A percentile compares a stretch with the other conserved stretches of the same genome.
phyloP scores from a whole-genome alignment of 2,888 invertebrate genomes.

The Malthinus flaveolus region DNA sequence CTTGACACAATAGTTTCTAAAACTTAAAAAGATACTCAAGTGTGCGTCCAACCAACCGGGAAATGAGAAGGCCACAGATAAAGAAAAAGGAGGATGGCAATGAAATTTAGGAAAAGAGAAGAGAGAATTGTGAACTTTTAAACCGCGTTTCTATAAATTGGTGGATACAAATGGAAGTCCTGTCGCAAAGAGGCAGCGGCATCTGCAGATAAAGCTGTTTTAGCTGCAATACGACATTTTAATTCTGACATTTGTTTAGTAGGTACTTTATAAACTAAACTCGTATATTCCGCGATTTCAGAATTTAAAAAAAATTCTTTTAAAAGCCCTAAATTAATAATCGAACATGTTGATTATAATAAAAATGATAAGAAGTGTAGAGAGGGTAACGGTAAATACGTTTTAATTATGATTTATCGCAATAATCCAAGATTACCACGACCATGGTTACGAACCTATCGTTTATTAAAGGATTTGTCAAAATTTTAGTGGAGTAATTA shows the following conservation, averaged over 20 bases:
- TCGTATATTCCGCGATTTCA: neutral
- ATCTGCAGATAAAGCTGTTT: constrained; percentile 53
- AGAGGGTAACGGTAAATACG: constrained; percentile 29
- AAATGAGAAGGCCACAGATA: constrained; percentile 51
- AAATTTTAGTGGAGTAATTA: constrained; percentile 32
- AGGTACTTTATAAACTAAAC: constrained; percentile 27
- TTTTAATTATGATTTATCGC: constrained; percentile 42
- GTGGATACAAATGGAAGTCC: constrained; percentile 52
- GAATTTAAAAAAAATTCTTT: constrained; percentile 3
- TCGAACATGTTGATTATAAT: constrained; percentile 12
- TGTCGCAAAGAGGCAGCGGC: constrained; percentile 51
- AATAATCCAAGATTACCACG: constrained; percentile 42
- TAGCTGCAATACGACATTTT: constrained; percentile 50
- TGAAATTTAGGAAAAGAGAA: constrained; percentile 33
- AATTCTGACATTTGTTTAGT: constrained; percentile 47
- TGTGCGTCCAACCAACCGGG: constrained; percentile 53
- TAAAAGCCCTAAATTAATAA: neutral
- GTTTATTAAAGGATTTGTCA: constrained; percentile 38
- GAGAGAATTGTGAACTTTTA: constrained; percentile 51
- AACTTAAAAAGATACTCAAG: constrained; percentile 55
- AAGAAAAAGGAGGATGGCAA: constrained; percentile 26
- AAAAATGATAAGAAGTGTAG: constrained; percentile 31
- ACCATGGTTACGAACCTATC: constrained; percentile 37
- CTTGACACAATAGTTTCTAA: constrained; percentile 55
- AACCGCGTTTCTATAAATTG: constrained; percentile 52